phyloP scores from a whole-genome alignment of 2,797 vertebrate species.

The Ptychadena robeensis region DNA sequence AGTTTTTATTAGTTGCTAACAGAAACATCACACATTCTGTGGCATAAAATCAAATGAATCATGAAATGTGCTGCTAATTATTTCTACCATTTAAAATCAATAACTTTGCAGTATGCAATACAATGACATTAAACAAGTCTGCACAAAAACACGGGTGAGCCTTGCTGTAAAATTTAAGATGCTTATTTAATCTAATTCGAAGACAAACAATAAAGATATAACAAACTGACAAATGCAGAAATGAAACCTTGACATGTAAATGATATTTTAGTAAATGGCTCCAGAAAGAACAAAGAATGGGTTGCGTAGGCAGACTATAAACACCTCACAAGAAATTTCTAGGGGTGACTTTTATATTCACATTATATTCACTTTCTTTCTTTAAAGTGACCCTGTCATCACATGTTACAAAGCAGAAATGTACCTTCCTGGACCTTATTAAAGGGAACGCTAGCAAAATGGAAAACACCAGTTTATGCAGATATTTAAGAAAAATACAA shows the following conservation, averaged over 20 bases:
- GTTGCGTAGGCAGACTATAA: not conserved
- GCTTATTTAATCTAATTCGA: not conserved
- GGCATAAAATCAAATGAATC: slow-evolving; percentile 50
- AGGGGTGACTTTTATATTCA: not conserved
- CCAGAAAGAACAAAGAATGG: not conserved
- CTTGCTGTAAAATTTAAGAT: not conserved
- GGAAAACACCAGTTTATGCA: too few relatives aligned
- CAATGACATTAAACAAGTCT: not conserved
- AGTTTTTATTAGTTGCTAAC: slow-evolving; percentile 40
- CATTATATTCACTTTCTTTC: not conserved
- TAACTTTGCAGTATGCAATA: slow-evolving; percentile 21
- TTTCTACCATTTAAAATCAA: slow-evolving; percentile 21
- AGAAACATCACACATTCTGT: slow-evolving; percentile 47
- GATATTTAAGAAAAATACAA: too few relatives aligned
- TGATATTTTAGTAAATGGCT: not conserved
- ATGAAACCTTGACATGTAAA: not conserved
- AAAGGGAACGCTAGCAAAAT: too few relatives aligned
- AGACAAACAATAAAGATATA: not conserved
- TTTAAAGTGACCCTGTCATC: too few relatives aligned
- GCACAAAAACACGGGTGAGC: not conserved
- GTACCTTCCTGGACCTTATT: too few relatives aligned
- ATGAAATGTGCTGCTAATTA: slow-evolving; percentile 44
- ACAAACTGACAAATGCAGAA: not conserved
- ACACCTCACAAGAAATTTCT: not conserved
- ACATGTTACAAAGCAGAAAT: too few relatives aligned